A percentile compares a stretch with the other conserved stretches of the same genome.
phyloP scores from a whole-genome alignment of 2,888 invertebrate species.

The Epirrhoe alternata region DNA sequence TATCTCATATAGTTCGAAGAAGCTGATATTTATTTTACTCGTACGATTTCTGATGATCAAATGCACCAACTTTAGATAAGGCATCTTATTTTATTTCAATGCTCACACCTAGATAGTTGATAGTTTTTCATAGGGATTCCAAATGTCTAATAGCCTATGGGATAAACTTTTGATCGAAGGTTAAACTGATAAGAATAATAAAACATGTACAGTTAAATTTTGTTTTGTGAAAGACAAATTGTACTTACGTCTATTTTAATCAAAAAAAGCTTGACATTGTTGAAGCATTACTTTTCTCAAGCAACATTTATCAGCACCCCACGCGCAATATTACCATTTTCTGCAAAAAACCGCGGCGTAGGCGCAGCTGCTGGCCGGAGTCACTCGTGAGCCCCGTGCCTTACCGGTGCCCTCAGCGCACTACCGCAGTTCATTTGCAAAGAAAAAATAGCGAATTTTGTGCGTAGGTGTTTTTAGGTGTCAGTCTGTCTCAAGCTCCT shows the following conservation, averaged over 20 bases:
- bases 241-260: neutral
- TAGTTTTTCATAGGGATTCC: too few species aligned
- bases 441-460: neutral
- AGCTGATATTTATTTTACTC: too few species aligned
- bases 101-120: too few species aligned
- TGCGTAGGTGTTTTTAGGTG: neutral
- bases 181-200: too few species aligned
- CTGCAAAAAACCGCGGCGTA: constrained; percentile 27
- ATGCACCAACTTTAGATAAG: too few species aligned
- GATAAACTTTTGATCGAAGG: too few species aligned
- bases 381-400: constrained; percentile 28
- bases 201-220: too few species aligned
- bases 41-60: too few species aligned
- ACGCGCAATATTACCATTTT: constrained; percentile 27
- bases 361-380: constrained; percentile 15
- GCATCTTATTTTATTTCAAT: too few species aligned
- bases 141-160: too few species aligned
- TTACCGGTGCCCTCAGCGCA: constrained; percentile 17
- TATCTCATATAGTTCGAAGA: too few species aligned
- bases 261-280: neutral
- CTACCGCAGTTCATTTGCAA: neutral
- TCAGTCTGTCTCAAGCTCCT: neutral
- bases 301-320: constrained; percentile 17
- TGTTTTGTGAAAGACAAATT: neutral
- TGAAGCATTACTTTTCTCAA: constrained; percentile 5